Base-by-base conservation (phyloP, 2,113 vertebrate genomes). In the Pungitius pungitius region DNA sequence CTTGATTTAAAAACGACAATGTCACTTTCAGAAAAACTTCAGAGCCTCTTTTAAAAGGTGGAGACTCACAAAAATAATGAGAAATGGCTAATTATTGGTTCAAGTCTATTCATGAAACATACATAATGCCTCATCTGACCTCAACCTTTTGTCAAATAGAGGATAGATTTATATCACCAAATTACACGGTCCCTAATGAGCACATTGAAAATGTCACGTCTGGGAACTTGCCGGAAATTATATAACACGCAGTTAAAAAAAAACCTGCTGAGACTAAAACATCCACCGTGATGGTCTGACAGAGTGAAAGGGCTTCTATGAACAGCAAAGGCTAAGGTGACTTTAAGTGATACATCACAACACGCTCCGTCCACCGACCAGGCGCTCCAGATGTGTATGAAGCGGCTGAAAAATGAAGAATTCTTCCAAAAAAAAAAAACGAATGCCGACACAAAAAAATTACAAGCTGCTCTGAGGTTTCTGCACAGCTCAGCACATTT, bases 401-500 rank as follows among this genome's bases (percentile, higher is more conserved):
- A 55, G 58, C 47, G 33, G 33, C 1, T 1, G 18, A 3, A 20
- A 52, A 71, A 54, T 71, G 65, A 74, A 83, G 58, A 47, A 75
- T 60, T 24, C 64, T 54, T n/a, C n/a, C n/a, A n/a, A n/a, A n/a
- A n/a, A n/a, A n/a, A n/a, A n/a, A n/a, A n/a, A n/a, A n/a, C n/a
- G n/a, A n/a, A n/a, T n/a, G n/a, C n/a, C 15, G 26, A n/a, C 55
- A 66, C 18, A 15, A 12, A n/a, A n/a, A n/a, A n/a, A 58, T 82
- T 66, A 73, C 56, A 63, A 54, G 61, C 60, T 24, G n/a, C 42
- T 52, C 43, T 22, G 54, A 14, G n/a, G 11, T 54, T 81, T 86
- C 40, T 59, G 60, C 63, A 70, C 52, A 76, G 61, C 73, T 84
- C 69, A 73, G 78, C 80, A 77, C 69, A 64, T 84, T 72, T n/a